Evolutionary conservation across 2,113 vertebrate species (phyloP), one percentile per base, ranked within the genome.

Genomic region (Dunckerocampus dactyliophorus): DNA sequence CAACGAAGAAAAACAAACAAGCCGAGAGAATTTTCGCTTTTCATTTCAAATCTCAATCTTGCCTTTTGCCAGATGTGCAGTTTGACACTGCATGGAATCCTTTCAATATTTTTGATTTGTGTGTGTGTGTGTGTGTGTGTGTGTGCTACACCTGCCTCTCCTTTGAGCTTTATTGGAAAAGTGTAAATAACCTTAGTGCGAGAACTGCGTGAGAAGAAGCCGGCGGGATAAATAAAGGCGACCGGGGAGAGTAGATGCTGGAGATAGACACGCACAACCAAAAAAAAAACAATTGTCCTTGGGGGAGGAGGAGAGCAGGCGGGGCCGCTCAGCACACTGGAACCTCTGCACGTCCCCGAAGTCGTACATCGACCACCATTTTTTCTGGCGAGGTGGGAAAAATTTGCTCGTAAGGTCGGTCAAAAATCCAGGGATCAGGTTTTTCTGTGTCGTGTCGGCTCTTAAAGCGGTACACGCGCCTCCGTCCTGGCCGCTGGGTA

Each of bases 281-380:
- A 34, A 34, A 48, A 53, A 63, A 47, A 63, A 34, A 28, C 39
- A n/a, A 20, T 21, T 51, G 61, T 69, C 66, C 72, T 65, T 47
- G 47, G 39, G 60, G 28, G 62, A 47, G 22, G 45, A 17, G n/a
- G 50, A 47, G 16, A 12, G 46, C 13, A 21, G 20, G 5, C n/a
- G n/a, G n/a, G 24, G 24, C 24, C 5, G 24, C 24, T 28, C 24
- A 5, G 24, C 24, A 28, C 5, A 5, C n/a, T 28, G 24, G 24
- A 34, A 5, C 31, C 31, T 34, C 31, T 7, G 7, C 31, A 34
- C 31, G 2, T 28, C 31, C 31, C 31, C 7, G 4, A 34, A 34
- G 31, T 34, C 31, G 7, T 34, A 34, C 31, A 34, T 28, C 24
- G 5, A 28, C 2, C 24, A 28, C 5, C 24, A 5, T 28, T 28